Conservation (phyloP, 2,113 vertebrate genomes). For the Otis tarda region DNA sequence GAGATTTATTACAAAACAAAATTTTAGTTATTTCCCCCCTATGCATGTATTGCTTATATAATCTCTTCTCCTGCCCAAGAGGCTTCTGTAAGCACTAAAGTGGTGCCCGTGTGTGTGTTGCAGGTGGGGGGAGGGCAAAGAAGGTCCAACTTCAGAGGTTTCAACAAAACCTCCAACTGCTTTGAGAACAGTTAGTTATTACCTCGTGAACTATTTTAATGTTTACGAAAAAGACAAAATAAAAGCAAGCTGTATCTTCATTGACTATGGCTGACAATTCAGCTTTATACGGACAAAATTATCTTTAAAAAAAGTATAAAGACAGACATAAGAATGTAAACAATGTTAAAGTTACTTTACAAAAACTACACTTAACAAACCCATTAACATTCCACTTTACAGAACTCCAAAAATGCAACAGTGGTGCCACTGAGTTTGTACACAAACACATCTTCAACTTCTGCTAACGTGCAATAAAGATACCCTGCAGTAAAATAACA, state of each 20-base stretch:
- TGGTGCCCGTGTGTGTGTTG: accelerated
- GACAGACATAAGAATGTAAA: neutral
- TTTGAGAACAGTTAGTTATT: neutral
- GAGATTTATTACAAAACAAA: neutral
- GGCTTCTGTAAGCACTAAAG: neutral
- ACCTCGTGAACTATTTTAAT: neutral
- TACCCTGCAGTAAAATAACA: neutral
- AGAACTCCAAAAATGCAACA: neutral
- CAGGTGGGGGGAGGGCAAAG: neutral
- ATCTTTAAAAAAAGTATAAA: neutral
- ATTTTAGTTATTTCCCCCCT: neutral
- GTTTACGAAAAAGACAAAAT: neutral
- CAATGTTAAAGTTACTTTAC: neutral
- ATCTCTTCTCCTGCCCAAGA: neutral
- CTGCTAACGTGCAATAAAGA: neutral
- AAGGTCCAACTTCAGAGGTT: neutral
- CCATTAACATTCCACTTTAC: neutral
- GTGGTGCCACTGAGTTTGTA: neutral
- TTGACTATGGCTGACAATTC: neutral
- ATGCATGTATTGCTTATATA: neutral
- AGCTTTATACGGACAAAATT: neutral
- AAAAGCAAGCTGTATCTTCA: neutral
- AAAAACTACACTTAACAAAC: neutral
- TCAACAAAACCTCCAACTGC: neutral
- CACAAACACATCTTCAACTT: neutral